Evolutionary conservation across 2,797 vertebrate genomes (phyloP).

Genomic region (Oryzias dopingdopingensis): DNA sequence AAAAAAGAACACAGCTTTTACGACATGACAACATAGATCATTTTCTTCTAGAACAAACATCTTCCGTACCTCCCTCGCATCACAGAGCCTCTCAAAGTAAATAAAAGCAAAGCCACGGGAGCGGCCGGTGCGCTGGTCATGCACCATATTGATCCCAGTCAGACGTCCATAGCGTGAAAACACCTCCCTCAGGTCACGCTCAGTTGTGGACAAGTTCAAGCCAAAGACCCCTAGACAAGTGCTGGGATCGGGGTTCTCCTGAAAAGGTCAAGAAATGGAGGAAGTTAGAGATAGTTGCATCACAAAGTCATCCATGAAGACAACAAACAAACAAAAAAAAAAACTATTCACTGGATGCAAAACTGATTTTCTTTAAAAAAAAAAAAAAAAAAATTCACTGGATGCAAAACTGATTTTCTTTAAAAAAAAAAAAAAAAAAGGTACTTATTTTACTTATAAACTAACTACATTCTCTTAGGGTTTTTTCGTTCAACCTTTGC

Average conservation of each 20-base stretch:
- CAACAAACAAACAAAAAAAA: background rate
- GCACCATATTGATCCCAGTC: conserved; percentile 91
- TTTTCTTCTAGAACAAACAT: background rate
- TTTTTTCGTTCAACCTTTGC: too few species aligned
- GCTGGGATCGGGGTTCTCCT: conserved; percentile 94
- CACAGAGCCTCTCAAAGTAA: conserved; percentile 91
- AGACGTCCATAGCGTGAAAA: conserved; percentile 91
- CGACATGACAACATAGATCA: background rate
- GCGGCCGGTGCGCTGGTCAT: conserved; percentile 90
- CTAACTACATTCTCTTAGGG: too few species aligned
- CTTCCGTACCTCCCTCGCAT: conserved; percentile 88
- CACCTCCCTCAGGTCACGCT: conserved; percentile 91
- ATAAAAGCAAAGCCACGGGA: conserved; percentile 94
- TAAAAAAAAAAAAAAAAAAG: too few species aligned
- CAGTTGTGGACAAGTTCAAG: conserved; percentile 92
- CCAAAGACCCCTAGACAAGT: conserved; percentile 92
- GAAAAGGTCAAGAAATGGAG: conserved; percentile 47
- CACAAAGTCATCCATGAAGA: background rate
- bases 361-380: too few species aligned
- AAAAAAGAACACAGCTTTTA: conserved; percentile 7
- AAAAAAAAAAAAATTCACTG: too few species aligned
- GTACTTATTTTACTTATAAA: too few species aligned
- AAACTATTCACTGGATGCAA: background rate
- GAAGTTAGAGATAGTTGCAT: background rate
- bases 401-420: too few species aligned